phyloP scores from a whole-genome alignment of 2,113 vertebrate genomes.

The Dolichallabes microphthalmus region DNA sequence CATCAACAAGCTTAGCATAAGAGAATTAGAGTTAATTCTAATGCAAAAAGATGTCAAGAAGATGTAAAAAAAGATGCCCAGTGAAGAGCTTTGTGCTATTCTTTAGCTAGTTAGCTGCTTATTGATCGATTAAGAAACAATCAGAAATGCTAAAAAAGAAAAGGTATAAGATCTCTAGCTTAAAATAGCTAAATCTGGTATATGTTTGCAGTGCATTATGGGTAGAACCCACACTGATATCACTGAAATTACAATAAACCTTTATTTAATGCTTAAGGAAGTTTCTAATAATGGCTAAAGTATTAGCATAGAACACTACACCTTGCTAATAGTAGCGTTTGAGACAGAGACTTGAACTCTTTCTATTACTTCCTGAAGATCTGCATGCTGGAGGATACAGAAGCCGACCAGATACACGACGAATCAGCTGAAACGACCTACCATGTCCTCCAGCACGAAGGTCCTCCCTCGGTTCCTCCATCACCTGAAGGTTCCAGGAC shows the following conservation, averaged over 20 bases:
- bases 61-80: not conserved
- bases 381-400: not conserved
- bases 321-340: not conserved
- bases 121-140: not conserved
- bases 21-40: not conserved
- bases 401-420: not conserved
- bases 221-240: not conserved
- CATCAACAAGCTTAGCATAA: not conserved
- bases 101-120: no score
- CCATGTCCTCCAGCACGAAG: constrained; percentile 30
- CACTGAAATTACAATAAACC: not conserved
- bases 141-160: not conserved
- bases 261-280: not conserved
- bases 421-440: constrained; percentile 10
- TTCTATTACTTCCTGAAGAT: not conserved
- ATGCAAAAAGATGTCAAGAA: not conserved
- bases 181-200: not conserved
- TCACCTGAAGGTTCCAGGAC: constrained; percentile 40
- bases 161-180: not conserved
- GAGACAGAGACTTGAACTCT: not conserved
- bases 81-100: not conserved
- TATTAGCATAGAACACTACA: not conserved
- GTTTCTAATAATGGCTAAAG: not conserved
- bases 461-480: constrained; percentile 37
- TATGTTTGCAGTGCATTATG: not conserved